phyloP scores from a whole-genome alignment of 2,888 invertebrate genomes.

The Trichogramma dendrolimi region DNA sequence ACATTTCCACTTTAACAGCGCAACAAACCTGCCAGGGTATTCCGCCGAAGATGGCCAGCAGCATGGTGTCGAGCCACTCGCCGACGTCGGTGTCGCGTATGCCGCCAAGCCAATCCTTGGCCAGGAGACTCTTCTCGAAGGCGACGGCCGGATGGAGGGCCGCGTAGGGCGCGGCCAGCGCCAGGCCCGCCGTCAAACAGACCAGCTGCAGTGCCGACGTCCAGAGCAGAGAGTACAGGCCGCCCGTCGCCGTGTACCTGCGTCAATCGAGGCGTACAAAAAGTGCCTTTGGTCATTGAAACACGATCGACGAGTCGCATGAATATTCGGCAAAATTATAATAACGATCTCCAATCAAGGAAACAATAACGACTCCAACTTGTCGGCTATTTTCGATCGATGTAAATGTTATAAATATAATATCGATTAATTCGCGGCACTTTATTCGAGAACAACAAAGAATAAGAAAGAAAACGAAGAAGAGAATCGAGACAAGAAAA shows the following conservation, averaged over 20 bases:
- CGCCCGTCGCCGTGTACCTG: slow-evolving; percentile 65
- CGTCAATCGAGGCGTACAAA: too few relatives aligned
- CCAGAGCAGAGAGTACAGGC: slow-evolving; percentile 68
- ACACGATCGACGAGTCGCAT: too few relatives aligned
- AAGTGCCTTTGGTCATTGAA: too few relatives aligned
- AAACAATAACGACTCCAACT: not conserved
- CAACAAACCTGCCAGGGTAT: slow-evolving; percentile 64
- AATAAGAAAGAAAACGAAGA: too few relatives aligned
- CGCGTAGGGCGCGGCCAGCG: slow-evolving; percentile 64
- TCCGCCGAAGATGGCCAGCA: slow-evolving; percentile 63
- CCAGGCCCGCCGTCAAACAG: slow-evolving; percentile 65
- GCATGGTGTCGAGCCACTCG: slow-evolving; percentile 58
- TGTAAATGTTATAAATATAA: too few relatives aligned
- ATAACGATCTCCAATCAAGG: too few relatives aligned
- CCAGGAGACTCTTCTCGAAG: slow-evolving; percentile 43
- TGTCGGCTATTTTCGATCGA: not conserved
- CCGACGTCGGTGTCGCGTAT: slow-evolving; percentile 53
- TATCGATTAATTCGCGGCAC: too few relatives aligned
- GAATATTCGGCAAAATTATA: too few relatives aligned
- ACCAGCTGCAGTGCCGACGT: slow-evolving; percentile 68
- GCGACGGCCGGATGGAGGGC: slow-evolving; percentile 57
- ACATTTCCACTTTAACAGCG: not conserved
- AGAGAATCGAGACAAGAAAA: not conserved
- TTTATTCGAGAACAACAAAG: too few relatives aligned
- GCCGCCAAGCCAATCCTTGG: slow-evolving; percentile 58